Evolutionary conservation across 1,140 invertebrate genomes (phyloP).

Genomic region (Zaprionus gabonicus): DNA sequence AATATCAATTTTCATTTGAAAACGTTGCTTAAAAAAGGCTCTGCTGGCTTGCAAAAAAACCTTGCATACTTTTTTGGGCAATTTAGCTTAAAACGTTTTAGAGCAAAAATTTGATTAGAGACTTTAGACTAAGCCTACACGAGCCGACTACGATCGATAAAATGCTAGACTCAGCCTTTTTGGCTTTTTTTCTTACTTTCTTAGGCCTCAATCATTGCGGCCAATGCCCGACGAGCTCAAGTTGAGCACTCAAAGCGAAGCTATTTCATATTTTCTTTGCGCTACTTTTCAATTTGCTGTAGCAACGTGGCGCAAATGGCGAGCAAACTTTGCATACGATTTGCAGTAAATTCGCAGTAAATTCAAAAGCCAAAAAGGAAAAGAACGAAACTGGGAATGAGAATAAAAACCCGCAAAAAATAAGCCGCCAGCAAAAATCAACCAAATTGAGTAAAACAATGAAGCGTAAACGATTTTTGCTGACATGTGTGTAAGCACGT

Average conservation of each 20-base stretch:
- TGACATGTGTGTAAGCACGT: constrained; percentile 61
- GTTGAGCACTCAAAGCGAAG: constrained; percentile 56
- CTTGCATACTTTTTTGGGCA: constrained; percentile 41
- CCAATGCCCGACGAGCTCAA: constrained; percentile 46
- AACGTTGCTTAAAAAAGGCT: neutral
- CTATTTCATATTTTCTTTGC: constrained; percentile 53
- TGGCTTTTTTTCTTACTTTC: neutral
- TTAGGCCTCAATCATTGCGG: constrained; percentile 60
- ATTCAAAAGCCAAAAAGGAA: constrained; percentile 44
- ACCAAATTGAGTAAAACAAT: constrained; percentile 80
- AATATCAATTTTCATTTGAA: neutral
- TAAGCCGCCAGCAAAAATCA: constrained; percentile 61
- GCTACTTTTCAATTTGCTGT: constrained; percentile 65
- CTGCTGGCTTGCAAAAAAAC: constrained; percentile 10
- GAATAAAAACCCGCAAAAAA: constrained; percentile 23
- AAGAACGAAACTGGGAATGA: constrained; percentile 10
- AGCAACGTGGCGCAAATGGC: constrained; percentile 15
- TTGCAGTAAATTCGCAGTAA: constrained; percentile 27
- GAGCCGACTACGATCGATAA: constrained; percentile 15
- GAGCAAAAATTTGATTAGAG: constrained; percentile 68
- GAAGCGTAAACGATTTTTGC: constrained; percentile 82
- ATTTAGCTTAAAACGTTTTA: constrained; percentile 49
- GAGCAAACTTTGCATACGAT: constrained; percentile 39
- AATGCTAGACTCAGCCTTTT: constrained; percentile 50
- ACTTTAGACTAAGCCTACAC: constrained; percentile 64